A percentile compares a stretch with the other conserved stretches of the same genome.
phyloP scores from a whole-genome alignment of 2,888 invertebrate genomes.

The Himalopsyche kuldschensis region DNA sequence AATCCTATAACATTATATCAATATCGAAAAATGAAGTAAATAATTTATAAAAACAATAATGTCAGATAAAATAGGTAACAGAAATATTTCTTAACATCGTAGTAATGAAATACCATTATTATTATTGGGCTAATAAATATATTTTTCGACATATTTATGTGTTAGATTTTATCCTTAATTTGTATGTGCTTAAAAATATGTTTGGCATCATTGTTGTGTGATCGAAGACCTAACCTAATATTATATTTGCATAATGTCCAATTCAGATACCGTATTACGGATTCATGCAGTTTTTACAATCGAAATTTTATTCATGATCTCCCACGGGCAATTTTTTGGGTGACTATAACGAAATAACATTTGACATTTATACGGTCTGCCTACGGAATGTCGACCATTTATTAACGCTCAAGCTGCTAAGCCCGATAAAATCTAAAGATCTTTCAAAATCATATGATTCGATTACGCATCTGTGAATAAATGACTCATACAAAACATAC shows the following conservation, averaged over 20 bases:
- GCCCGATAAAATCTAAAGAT: background rate
- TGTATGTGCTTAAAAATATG: background rate
- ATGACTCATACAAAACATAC: no score
- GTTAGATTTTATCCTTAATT: no score
- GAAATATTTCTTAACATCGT: no score
- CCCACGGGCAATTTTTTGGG: background rate
- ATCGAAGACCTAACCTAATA: background rate
- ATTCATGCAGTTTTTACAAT: background rate
- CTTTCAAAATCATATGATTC: background rate
- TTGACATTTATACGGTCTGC: background rate
- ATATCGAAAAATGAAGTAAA: no score
- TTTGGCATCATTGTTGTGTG: background rate
- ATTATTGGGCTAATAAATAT: no score
- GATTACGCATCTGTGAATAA: background rate
- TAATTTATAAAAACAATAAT: no score
- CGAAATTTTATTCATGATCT: background rate
- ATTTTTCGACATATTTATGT: no score
- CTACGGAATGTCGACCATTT: background rate
- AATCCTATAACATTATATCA: no score
- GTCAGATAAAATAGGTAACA: no score
- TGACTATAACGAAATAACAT: background rate
- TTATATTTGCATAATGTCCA: background rate
- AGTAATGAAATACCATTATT: no score
- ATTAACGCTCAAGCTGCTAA: background rate
- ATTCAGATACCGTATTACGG: background rate